Evolutionary conservation across 2,888 invertebrate species (phyloP).

Genomic region (Anthoptus insignis): DNA sequence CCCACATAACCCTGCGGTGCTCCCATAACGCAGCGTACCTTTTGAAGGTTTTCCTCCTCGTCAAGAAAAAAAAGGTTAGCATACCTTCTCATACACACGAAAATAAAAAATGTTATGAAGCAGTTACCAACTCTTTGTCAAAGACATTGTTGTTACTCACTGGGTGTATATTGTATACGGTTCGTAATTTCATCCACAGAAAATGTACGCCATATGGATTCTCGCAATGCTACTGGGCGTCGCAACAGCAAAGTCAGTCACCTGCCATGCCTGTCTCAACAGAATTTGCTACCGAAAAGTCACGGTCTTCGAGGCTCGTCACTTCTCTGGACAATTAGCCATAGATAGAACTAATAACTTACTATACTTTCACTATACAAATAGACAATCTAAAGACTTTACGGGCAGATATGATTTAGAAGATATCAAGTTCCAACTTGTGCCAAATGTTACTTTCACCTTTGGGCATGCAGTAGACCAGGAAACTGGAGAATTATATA

Average conservation of each 20-base stretch:
- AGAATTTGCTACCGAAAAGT: conserved; percentile 65
- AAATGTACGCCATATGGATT: conserved; percentile 53
- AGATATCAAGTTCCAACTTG: conserved; percentile 56
- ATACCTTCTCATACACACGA: too few species aligned
- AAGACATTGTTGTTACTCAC: too few species aligned
- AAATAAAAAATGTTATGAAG: too few species aligned
- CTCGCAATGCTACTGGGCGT: conserved; percentile 43
- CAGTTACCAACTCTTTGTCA: conserved; percentile 25
- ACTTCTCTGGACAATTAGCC: conserved; percentile 69
- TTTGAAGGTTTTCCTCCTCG: too few species aligned
- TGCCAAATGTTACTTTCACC: conserved; percentile 64
- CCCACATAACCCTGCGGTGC: too few species aligned
- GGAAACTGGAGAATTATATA: conserved; percentile 61
- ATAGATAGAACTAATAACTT: conserved; percentile 65
- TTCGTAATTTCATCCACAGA: conserved; percentile 47
- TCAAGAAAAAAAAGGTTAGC: too few species aligned
- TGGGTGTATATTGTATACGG: too few species aligned
- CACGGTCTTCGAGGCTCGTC: conserved; percentile 59
- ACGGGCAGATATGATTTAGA: conserved; percentile 67
- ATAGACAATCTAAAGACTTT: conserved; percentile 55
- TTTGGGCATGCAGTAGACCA: conserved; percentile 70
- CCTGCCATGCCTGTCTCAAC: conserved; percentile 70
- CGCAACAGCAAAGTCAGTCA: conserved; percentile 42
- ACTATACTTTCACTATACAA: conserved; percentile 69
- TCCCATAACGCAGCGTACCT: too few species aligned